Base-by-base conservation (phyloP, 2,797 vertebrate species). In the Saxicola maurus region DNA sequence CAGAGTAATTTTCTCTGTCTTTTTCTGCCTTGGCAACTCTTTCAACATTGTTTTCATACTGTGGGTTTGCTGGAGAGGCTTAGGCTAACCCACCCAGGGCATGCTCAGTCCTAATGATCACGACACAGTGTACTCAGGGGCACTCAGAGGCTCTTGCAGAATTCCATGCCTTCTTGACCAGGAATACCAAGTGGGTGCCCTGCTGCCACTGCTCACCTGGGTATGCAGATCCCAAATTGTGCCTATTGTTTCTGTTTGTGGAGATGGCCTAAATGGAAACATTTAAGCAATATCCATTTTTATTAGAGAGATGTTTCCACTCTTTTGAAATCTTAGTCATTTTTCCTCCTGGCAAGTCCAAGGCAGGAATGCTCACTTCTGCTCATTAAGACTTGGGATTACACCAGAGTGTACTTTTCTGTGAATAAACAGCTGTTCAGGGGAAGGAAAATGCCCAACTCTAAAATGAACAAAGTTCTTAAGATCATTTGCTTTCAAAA, bases 401-500 rank as follows among this genome's bases (percentile, higher is more conserved):
- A 67, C 82, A 92, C 80, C 35, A 69, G 77, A 86, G 87, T 66
- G 37, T 37, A 42, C 16, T 89, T 86, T 75, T 62, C 67, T 79
- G 38, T 61, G 62, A 89, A 69, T 66, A 87, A 94, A 79, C 80
- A 92, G 48, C 82, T 93, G 87, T 73, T 95, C 86, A 68, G 85
- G 66, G 82, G 37, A 83, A 81, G 45, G 60, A 89, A 93, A 89
- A 82, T 69, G 78, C 80, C 33, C 80, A 86, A 30, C 24, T 83
- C 52, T 86, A 69, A 95, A 95, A 89, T 86, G 55, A 92, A 14
- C 73, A 46, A 91, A 91, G 42, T 93, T 87, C 73, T 86, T 92
- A 69, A 87, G 69, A 87, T 38, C 25, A 55, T 93, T 91, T 92
- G 24, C 69, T 93, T 94, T 88, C 68, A 43, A 84, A 89, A 89